phyloP scores from a whole-genome alignment of 2,888 invertebrate genomes.

The Rhaphigaster nebulosa region DNA sequence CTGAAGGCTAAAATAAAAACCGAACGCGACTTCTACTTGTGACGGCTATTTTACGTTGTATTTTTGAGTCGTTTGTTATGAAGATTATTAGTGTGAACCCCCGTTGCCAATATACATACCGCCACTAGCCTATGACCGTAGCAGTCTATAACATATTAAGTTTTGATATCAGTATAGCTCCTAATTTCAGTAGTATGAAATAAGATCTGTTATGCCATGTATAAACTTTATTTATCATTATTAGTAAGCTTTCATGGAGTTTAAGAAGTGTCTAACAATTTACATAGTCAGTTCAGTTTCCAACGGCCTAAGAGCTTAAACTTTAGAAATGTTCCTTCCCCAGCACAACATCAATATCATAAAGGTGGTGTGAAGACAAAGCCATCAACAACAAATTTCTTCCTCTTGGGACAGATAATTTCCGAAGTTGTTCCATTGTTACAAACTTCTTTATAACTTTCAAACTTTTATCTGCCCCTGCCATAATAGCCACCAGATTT shows the following conservation, averaged over 20 bases:
- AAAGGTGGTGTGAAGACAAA: constrained; percentile 30
- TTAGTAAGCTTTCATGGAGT: neutral
- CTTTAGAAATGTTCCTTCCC: neutral
- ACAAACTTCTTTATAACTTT: constrained; percentile 8
- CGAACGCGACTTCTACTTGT: no score
- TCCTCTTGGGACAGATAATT: constrained; percentile 28
- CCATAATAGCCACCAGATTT: neutral
- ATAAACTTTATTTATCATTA: neutral
- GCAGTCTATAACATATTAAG: no score
- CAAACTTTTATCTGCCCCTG: constrained; percentile 10
- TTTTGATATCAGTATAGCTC: no score
- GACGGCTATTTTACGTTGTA: no score
- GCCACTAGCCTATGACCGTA: no score
- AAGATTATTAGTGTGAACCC: no score
- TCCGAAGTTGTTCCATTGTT: constrained; percentile 36
- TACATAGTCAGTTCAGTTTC: neutral
- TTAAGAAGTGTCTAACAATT: neutral
- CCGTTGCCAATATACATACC: no score
- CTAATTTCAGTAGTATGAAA: no score
- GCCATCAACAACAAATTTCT: constrained; percentile 42
- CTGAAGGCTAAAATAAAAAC: no score
- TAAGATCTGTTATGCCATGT: no score
- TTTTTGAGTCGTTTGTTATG: no score
- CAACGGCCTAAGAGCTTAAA: neutral
- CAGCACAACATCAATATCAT: constrained; percentile 30